phyloP scores from a whole-genome alignment of 1,140 invertebrate species.

The Drosophila arizonae region DNA sequence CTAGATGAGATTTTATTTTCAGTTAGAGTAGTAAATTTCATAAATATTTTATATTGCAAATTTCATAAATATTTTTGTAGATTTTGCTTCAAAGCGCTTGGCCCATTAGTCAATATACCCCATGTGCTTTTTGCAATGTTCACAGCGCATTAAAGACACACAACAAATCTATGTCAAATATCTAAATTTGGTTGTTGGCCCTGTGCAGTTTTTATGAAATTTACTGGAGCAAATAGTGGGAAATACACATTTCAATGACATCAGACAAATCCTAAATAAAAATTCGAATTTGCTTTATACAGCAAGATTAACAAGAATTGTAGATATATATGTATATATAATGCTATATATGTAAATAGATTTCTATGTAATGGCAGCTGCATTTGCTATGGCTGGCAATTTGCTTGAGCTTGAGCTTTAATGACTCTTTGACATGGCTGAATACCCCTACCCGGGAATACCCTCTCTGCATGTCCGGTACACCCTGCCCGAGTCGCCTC shows the following conservation, averaged over 20 bases:
- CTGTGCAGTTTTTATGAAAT: constrained; percentile 60
- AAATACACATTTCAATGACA: constrained; percentile 62
- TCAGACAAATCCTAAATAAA: constrained; percentile 24
- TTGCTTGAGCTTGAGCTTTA: constrained; percentile 6
- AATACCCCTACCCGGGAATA: not conserved
- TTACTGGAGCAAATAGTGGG: constrained; percentile 55
- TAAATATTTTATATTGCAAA: too few species aligned
- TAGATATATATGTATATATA: not conserved
- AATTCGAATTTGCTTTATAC: not conserved
- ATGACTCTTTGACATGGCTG: constrained; percentile 38
- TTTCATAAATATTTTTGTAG: too few species aligned
- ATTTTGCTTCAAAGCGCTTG: too few species aligned
- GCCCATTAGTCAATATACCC: not conserved
- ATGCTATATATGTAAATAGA: not conserved
- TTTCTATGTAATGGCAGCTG: constrained; percentile 7
- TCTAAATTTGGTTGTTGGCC: constrained; percentile 71
- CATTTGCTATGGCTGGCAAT: constrained; percentile 1
- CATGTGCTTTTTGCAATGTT: not conserved
- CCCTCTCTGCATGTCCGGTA: not conserved
- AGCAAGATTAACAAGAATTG: too few species aligned
- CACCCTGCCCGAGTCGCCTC: not conserved
- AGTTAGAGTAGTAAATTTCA: too few species aligned
- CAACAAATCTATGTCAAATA: constrained; percentile 63
- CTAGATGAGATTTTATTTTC: too few species aligned
- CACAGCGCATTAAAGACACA: constrained; percentile 50